Base-by-base conservation (phyloP, 2,888 invertebrate genomes). In the Sericinus montela region DNA sequence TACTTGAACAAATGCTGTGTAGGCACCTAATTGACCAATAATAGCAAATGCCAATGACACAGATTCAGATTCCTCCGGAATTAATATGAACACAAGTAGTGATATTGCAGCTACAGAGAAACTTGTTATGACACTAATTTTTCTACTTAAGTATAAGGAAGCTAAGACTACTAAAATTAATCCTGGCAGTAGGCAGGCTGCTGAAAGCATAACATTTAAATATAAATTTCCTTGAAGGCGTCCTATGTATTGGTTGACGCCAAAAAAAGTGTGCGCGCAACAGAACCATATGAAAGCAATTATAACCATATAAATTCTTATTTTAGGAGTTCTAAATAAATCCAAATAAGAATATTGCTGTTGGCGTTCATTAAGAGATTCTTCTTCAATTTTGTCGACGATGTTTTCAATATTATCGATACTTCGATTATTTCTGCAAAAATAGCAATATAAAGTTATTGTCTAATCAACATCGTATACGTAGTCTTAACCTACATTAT, bases 221-320 rank as follows among this genome's bases (percentile, higher is more conserved):
- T 96, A 97, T 44, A 95, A 91, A 65, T 95, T 90, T 2, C 95
- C 95, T 45, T 93, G 92, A 11, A 95, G 81, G 52, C 93, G 91
- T 0, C 94, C 94, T 42, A 95, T 92, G 69, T 94, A 95, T 67
- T 95, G 94, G 15, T 94, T 93, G 32, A 96, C 89, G 0, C 96
- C 96, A 63, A 95, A 97, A 75, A 94, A 95, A 41, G 94, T 93
- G 72, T 96, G 90, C 4, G 95, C 93, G 48, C 94, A 94, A 4
- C 94, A 94, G 53, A 94, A 82, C 97, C 95, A 96, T 58, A 93
- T 91, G 52, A 92, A 92, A 51, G 92, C 91, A 60, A 93, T 92
- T 40, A 91, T 90, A 1, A 94, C 67, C 0, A 93, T 93, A 65
- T 94, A 94, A 10, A 83, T 62, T 53, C 94, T 85, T 69, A 95